phyloP scores from a whole-genome alignment of 2,797 vertebrate species.

The Eidolon dupreanum region DNA sequence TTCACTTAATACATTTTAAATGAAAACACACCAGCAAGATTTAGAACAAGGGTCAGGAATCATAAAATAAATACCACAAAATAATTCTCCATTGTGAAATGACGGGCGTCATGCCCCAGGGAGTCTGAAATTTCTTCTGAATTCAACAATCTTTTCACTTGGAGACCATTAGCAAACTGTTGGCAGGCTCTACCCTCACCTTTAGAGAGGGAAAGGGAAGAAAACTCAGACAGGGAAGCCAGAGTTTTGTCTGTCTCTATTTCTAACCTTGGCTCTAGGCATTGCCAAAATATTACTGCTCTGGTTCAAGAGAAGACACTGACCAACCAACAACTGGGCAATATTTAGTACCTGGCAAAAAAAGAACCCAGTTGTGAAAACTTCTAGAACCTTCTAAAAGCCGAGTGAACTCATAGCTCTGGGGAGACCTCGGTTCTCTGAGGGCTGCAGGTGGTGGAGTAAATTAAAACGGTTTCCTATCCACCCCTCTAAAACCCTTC shows the following conservation, averaged over 20 bases:
- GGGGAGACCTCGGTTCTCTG: not conserved
- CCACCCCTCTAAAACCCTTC: not conserved
- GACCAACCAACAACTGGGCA: not conserved
- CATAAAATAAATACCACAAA: slow-evolving; percentile 80
- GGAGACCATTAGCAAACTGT: slow-evolving; percentile 31
- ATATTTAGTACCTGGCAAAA: not conserved
- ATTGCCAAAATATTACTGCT: not conserved
- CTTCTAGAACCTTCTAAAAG: slow-evolving; percentile 60
- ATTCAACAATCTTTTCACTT: slow-evolving; percentile 52
- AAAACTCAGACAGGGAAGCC: not conserved
- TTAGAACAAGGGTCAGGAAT: slow-evolving; percentile 75
- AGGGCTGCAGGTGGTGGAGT: not conserved
- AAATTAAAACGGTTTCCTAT: not conserved
- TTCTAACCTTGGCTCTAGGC: not conserved
- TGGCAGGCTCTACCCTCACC: slow-evolving; percentile 38
- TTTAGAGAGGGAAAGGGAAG: not conserved
- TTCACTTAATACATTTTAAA: slow-evolving; percentile 80
- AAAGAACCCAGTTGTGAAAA: not conserved
- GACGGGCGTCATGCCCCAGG: not conserved
- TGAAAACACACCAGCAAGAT: slow-evolving; percentile 77
- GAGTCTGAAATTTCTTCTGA: slow-evolving; percentile 62
- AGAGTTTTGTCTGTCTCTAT: not conserved
- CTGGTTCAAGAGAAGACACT: not conserved
- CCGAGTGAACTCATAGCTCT: not conserved
- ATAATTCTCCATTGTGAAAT: slow-evolving; percentile 73